These are phyloP conservation scores for Nesospiza acunhae DNA, from an alignment of 2,113 vertebrate species.

Conservation along the genomic window DNA sequence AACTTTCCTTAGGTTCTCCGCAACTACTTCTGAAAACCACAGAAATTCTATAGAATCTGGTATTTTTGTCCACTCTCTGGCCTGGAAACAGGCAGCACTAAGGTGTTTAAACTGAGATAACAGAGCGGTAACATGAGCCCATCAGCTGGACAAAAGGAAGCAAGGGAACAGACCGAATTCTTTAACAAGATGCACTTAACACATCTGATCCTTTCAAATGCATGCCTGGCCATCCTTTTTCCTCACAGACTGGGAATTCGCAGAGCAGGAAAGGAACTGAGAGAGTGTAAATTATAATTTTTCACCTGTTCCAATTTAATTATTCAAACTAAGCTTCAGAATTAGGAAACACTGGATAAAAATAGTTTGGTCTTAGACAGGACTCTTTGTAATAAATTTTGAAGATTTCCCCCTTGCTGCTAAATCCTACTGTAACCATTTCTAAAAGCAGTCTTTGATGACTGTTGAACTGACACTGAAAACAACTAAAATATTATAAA, in stretches of 20 bases:
- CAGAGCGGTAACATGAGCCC: neutral
- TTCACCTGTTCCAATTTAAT: neutral
- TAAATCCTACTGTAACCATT: neutral
- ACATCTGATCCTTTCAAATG: neutral
- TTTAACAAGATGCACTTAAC: neutral
- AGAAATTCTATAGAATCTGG: neutral
- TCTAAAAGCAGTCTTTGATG: neutral
- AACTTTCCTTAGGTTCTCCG: slow-evolving; percentile 26
- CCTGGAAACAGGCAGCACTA: neutral
- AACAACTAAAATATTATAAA: neutral
- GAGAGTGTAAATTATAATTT: neutral
- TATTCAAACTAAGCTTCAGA: neutral
- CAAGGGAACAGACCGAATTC: neutral
- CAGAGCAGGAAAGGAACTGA: neutral
- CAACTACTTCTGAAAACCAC: slow-evolving; percentile 23
- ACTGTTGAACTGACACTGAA: neutral
- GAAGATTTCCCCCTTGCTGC: neutral
- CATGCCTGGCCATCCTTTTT: neutral
- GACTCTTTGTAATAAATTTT: neutral
- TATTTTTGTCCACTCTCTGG: neutral
- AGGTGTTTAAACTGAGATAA: neutral
- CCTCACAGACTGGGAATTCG: neutral
- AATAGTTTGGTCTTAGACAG: neutral
- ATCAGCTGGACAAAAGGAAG: neutral
- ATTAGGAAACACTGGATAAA: neutral